phyloP scores from a whole-genome alignment of 2,113 vertebrate species.

The Lonchura striata region DNA sequence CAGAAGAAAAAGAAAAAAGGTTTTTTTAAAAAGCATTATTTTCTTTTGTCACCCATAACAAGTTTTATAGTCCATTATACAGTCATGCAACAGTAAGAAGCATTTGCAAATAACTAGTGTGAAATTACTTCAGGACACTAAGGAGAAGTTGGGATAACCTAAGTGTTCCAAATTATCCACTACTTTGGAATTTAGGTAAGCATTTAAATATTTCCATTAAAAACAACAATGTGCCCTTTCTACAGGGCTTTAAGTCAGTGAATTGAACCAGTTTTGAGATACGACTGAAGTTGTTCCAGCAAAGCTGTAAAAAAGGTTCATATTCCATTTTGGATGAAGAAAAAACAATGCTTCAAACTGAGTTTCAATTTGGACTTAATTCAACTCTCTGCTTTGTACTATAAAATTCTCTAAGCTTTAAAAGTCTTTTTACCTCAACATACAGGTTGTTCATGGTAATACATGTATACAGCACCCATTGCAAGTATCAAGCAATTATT shows the following conservation, averaged over 20 bases:
- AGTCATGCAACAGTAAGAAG: neutral
- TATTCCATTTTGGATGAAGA: conserved; percentile 11
- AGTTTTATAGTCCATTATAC: neutral
- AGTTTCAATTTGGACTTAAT: conserved; percentile 12
- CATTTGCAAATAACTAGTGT: neutral
- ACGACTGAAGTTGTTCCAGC: conserved; percentile 34
- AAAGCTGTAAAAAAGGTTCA: conserved; percentile 19
- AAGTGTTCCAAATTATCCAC: neutral
- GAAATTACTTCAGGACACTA: neutral
- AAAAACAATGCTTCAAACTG: conserved; percentile 52
- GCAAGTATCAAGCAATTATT: neutral
- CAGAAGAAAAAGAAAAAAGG: neutral
- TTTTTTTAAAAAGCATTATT: neutral
- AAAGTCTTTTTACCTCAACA: neutral
- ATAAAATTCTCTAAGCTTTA: neutral
- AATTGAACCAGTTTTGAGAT: neutral
- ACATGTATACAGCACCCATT: neutral
- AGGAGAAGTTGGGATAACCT: neutral
- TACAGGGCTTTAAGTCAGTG: neutral
- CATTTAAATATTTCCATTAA: neutral
- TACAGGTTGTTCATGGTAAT: neutral
- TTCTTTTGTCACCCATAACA: neutral
- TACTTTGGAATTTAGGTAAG: neutral
- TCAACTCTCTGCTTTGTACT: neutral
- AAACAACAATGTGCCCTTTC: neutral